Base-by-base conservation (phyloP, 2,797 vertebrate species). In the Petrocephalus sullivani region DNA sequence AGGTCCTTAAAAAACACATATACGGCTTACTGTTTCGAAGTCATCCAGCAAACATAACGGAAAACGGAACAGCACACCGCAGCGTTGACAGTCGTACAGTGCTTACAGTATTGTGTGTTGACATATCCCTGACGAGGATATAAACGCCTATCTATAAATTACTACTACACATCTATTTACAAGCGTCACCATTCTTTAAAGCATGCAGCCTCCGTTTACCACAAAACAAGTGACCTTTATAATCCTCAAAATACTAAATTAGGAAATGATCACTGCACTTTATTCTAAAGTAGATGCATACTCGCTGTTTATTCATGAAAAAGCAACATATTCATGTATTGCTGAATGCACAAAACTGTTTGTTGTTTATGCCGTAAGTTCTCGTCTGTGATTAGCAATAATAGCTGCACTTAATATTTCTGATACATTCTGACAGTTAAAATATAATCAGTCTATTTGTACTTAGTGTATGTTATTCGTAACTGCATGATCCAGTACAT, bases 171-270 rank as follows among this genome's bases (percentile, higher is more conserved):
- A 81, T 46, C 41, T 81, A 81, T 81, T 81, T 81, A 81, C 75
- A 81, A 21, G 75, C n/a, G 16, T 81, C n/a, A 21, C 41, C 41
- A 3, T 81, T 81, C 75, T 49, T 81, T 81, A 81, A 81, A 81
- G 75, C 75, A 49, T 81, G 75, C 75, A 81, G 21, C 75, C 41
- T 78, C 71, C 19, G 41, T n/a, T 49, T 81, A 46, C 75, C 75
- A 81, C 75, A 21, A 81, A 75, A 37, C 5, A 41, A 75, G 33
- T 75, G 67, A 75, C 67, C 67, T 81, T 49, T 81, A 81, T 81
- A 75, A 75, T 81, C 75, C 19, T 46, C 75, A 81, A 81, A 49
- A 81, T 49, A 49, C 41, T 53, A 84, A 84, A 84, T 84, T 84
- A 54, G 78, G 19, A 82, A 82, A 49, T 49, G 23, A 82, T 51